These are phyloP conservation scores for Mionectes macconnelli DNA, from an alignment of 2,113 vertebrate species.

Conservation along the genomic window DNA sequence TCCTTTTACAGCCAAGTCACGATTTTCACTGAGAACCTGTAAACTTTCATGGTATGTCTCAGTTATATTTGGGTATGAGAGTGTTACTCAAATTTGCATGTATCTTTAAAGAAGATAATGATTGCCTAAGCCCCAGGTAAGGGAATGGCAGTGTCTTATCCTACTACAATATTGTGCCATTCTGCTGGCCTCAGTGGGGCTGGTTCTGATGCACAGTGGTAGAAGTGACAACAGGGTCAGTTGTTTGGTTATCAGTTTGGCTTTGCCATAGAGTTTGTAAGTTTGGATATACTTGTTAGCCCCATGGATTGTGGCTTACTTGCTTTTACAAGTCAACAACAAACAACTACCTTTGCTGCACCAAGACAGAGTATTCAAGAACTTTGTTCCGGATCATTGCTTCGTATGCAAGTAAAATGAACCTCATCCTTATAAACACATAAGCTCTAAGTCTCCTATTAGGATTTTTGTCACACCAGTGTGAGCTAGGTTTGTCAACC, in stretches of 20 bases:
- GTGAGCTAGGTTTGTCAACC: neutral
- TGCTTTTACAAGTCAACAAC: neutral
- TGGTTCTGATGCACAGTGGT: neutral
- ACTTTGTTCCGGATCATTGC: neutral
- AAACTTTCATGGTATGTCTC: neutral
- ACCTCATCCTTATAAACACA: neutral
- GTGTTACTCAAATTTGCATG: neutral
- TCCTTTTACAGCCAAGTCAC: neutral
- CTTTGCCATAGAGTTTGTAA: neutral
- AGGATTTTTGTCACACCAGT: neutral
- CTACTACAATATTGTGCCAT: neutral
- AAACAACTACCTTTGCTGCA: neutral
- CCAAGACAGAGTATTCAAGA: neutral
- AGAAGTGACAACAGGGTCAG: neutral
- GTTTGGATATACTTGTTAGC: neutral
- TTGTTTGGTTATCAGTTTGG: neutral
- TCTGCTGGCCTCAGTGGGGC: no score
- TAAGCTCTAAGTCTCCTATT: neutral
- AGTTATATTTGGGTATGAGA: neutral
- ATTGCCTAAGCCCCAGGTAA: neutral
- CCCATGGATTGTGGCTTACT: neutral
- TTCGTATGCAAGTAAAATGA: neutral
- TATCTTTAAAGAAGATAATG: neutral
- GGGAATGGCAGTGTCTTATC: accelerated
- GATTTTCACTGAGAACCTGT: neutral